Conservation (phyloP, 2,797 vertebrate species). For the Ficedula albicollis region DNA sequence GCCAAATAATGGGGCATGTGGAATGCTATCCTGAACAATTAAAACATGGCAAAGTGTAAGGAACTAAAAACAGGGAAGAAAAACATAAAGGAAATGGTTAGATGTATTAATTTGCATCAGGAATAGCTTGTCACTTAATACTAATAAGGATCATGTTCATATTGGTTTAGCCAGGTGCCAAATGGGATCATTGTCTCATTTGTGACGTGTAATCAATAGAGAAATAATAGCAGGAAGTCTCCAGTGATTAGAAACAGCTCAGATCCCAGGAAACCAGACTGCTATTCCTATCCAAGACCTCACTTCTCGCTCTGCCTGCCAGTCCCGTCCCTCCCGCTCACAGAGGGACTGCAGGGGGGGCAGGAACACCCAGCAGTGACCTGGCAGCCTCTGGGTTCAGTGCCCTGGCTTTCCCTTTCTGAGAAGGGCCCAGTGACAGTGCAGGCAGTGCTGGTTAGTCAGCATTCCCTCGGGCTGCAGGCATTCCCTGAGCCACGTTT, state of each 20-base stretch:
- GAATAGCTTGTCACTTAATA: neutral
- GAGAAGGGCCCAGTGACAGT: neutral
- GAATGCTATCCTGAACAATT: neutral
- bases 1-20: neutral
- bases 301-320: neutral
- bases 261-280: neutral
- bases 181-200: neutral
- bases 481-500: neutral
- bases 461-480: neutral
- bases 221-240: neutral
- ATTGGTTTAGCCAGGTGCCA: neutral
- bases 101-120: neutral
- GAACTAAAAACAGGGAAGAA: neutral
- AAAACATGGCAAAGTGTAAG: neutral
- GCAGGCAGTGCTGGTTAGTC: neutral
- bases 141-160: neutral
- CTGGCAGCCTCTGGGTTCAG: neutral
- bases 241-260: neutral
- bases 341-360: accelerated
- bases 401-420: neutral
- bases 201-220: neutral
- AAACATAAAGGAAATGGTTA: neutral
- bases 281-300: neutral
- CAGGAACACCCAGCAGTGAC: neutral
- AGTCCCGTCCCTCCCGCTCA: neutral